These are phyloP conservation scores for Silurus aristotelis DNA, from an alignment of 2,797 vertebrate genomes.

Conservation along the genomic window DNA sequence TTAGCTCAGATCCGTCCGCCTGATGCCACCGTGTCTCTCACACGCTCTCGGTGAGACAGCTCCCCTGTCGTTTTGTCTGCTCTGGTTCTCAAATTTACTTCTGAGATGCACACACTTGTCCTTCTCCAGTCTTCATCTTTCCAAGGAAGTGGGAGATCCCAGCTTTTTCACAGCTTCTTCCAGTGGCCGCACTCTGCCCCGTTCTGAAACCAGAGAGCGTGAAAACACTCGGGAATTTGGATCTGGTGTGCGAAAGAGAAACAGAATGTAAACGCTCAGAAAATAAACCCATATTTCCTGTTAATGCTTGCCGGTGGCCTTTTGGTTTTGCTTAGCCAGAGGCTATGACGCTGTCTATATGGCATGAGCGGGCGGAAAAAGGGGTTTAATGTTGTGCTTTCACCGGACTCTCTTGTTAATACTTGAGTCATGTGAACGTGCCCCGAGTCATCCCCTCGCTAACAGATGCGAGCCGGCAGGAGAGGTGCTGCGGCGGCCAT, in stretches of 20 bases:
- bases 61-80: background rate
- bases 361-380: conserved; percentile 36
- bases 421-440: conserved; percentile 26
- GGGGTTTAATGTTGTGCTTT: conserved; percentile 21
- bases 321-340: conserved; percentile 75
- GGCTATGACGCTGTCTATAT: conserved; percentile 60
- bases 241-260: conserved; percentile 48
- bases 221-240: conserved; percentile 46
- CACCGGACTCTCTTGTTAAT: conserved; percentile 37
- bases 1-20: conserved; percentile 74
- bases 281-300: conserved; percentile 83
- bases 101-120: conserved; percentile 9
- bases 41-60: background rate
- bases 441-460: conserved; percentile 21
- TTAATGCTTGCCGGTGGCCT: conserved; percentile 67
- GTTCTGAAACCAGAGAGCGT: conserved; percentile 56
- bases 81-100: background rate
- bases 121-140: conserved; percentile 66
- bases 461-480: conserved; percentile 51
- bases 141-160: conserved; percentile 72
- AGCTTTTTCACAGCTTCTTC: conserved; percentile 60
- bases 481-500: conserved; percentile 43
- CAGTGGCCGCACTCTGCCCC: background rate
- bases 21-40: conserved; percentile 67
- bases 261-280: conserved; percentile 56